phyloP scores from a whole-genome alignment of 2,888 invertebrate genomes.

The Epirrhoe tristata region DNA sequence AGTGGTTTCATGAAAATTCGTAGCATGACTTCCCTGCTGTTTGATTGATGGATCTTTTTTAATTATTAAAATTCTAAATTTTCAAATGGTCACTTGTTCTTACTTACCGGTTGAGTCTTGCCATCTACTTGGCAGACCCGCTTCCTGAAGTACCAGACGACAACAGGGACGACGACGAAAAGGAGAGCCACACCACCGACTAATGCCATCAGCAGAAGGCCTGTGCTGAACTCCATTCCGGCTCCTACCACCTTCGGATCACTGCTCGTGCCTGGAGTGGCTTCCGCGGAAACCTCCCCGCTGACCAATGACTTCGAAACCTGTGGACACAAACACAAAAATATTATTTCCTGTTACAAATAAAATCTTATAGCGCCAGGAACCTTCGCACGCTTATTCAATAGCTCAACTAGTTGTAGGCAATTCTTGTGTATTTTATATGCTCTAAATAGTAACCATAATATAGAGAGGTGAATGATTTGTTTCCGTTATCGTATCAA shows the following conservation, averaged over 20 bases:
- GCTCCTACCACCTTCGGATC: slow-evolving; percentile 52
- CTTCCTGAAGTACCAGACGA: slow-evolving; percentile 69
- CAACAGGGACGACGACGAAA: slow-evolving; percentile 55
- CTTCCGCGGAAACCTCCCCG: slow-evolving; percentile 59
- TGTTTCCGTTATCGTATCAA: too few relatives aligned
- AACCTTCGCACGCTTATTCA: too few relatives aligned
- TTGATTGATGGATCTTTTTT: too few relatives aligned
- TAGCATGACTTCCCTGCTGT: too few relatives aligned
- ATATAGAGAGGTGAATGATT: too few relatives aligned
- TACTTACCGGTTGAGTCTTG: slow-evolving; percentile 75
- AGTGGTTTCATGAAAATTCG: too few relatives aligned
- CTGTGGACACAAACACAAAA: slow-evolving; percentile 47
- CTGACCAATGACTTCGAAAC: slow-evolving; percentile 62
- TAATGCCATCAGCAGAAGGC: slow-evolving; percentile 59
- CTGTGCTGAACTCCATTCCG: slow-evolving; percentile 54
- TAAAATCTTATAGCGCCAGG: too few relatives aligned
- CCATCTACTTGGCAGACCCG: slow-evolving; percentile 71
- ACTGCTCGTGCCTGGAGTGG: slow-evolving; percentile 57
- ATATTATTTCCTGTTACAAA: too few relatives aligned
- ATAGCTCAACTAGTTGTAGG: too few relatives aligned
- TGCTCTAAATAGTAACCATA: too few relatives aligned
- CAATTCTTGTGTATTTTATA: not conserved
- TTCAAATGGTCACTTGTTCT: too few relatives aligned
- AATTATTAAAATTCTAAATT: too few relatives aligned
- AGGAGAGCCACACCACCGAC: slow-evolving; percentile 66